Conservation (phyloP, 2,797 vertebrate genomes). For the Ptychadena robeensis region DNA sequence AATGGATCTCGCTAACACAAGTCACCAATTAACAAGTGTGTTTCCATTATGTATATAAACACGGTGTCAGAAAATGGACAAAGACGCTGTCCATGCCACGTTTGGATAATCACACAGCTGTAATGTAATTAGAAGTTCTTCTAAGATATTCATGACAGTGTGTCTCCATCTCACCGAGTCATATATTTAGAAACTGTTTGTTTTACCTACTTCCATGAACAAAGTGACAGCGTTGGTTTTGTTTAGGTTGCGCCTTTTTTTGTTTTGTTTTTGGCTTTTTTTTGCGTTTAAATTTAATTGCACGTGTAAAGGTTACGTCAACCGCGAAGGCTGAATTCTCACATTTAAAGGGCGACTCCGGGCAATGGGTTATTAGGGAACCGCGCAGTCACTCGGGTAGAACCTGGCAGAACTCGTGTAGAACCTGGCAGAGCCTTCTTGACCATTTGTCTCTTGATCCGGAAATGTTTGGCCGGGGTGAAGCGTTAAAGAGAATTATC, state of each 20-base stretch:
- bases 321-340: neutral
- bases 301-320: neutral
- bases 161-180: neutral
- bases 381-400: too few relatives aligned
- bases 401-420: too few relatives aligned
- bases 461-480: too few relatives aligned
- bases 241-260: neutral
- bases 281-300: neutral
- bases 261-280: neutral
- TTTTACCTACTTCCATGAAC: neutral
- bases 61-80: conserved; percentile 10
- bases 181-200: neutral
- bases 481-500: too few relatives aligned
- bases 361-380: neutral
- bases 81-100: neutral
- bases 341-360: neutral
- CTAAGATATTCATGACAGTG: neutral
- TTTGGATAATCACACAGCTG: neutral
- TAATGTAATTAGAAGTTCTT: neutral
- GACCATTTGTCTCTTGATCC: too few relatives aligned
- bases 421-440: too few relatives aligned
- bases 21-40: neutral
- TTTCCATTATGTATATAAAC: conserved; percentile 14
- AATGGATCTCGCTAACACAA: neutral
- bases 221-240: neutral